Evolutionary conservation across 2,888 invertebrate genomes (phyloP), one percentile per base, ranked within the genome.

Genomic region (Sisyra nigra): DNA sequence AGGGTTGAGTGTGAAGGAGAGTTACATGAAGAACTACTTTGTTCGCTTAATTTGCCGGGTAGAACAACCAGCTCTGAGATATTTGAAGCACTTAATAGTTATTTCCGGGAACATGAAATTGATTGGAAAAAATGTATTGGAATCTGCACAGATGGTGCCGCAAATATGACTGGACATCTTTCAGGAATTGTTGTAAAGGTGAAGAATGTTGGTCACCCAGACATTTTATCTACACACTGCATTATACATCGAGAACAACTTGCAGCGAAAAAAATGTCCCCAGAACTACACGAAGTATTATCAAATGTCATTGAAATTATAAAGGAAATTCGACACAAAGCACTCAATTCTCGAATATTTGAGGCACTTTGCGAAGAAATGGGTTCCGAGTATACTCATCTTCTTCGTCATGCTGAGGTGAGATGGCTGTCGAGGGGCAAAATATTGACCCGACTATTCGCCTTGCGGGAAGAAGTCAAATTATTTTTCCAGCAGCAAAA

Each of bases 21-120:
- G 13, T 37, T 46, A 45, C 13, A 41, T 11, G 46, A 46, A 46
- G 46, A 46, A 46, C 29, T 46, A 30, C 40, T 46, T 30, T 46
- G 39, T 42, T 45, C 35, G 14, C 42, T 45, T 29, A 17, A 45
- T 6, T 41, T 46, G 11, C 35, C 31, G 35, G 40, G 40, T 36
- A 34, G 41, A 24, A 46, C 41, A 40, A 46, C 46, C 17, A 41
- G 46, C 17, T 32, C 40, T 40, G 46, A 45, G 37, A 46, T 46
- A 31, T 46, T 45, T 40, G 19, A 46, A 17, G 44, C 40, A 36
- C 40, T 46, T 35, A 45, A 46, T 45, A 29, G 30, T 40, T 46
- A 40, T 41, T 34, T 46, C 24, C 40, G 6, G 35, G 18, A 45
- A 35, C 29, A 41, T 30, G 44, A 29, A 11, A 36, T 46, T 33